Base-by-base conservation (phyloP, 2,797 vertebrate species). In the Manis crassicaudata region DNA sequence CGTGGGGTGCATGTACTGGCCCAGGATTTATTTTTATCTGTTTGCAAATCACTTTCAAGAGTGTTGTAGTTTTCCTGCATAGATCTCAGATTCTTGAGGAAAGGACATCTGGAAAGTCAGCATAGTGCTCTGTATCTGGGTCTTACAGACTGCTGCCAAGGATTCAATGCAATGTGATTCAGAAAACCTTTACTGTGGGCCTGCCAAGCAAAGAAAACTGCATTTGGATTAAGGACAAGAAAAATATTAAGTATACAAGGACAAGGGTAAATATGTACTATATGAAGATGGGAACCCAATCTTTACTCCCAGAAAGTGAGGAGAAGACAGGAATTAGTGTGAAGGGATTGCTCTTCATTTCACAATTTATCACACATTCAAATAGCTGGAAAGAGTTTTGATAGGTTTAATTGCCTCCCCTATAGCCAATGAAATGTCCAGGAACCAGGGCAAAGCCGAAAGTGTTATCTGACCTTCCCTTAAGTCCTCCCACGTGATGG, bases 181-280 rank as follows among this genome's bases (percentile, higher is more conserved):
- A 75, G 40, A 27, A 62, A 84, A 63, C 70, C 37, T 43, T 37
- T 58, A 32, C 67, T 6, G 14, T 29, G 80, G 75, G 52, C 29
- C 63, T 35, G 35, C 63, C 56, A 65, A 79, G 80, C 67, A 70
- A 77, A 90, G 67, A 11, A 92, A 94, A 93, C 52, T 91, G 46
- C 21, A 29, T 72, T 68, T 52, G 54, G 13, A 89, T 80, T 32
- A 60, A 46, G 17, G 35, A 85, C 18, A 27, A 87, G 40, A 35
- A 7, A 46, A 68, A 86, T 72, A 83, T 37, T 46, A 93, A 95
- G 81, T 0, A 75, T 7, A 20, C 32, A n/a, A 52, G 73, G 46
- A 20, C 52, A 76, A 52, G 46, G 29, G 5, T 76, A n/a, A 20
- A 52, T n/a, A 52, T 20, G 46, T 46, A 46, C 46, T 46, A n/a